Conservation (phyloP, 2,888 invertebrate species). For the Fragum fragum region DNA sequence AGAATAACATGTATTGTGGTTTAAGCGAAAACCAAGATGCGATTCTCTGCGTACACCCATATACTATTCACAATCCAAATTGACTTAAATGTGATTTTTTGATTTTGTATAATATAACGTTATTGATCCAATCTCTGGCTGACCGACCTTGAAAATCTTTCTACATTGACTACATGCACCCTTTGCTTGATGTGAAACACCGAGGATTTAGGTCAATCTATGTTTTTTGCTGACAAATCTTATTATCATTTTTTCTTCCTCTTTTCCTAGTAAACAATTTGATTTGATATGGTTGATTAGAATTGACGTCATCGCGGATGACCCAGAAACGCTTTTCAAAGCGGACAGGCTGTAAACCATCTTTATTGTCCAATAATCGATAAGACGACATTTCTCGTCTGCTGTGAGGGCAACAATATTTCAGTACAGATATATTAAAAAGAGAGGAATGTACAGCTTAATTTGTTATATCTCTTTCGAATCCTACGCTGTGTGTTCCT, state of each 20-base stretch:
- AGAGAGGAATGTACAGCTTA: no score
- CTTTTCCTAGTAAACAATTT: conserved; percentile 6
- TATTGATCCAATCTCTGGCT: no score
- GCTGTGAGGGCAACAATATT: not conserved
- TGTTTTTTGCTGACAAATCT: conserved; percentile 2
- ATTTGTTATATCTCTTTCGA: no score
- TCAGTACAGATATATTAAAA: not conserved
- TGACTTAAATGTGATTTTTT: no score
- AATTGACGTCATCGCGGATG: conserved; percentile 34
- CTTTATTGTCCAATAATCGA: not conserved
- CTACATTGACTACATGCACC: no score
- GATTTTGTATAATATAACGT: no score
- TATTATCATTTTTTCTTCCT: not conserved
- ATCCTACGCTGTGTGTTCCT: no score
- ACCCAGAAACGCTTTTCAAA: conserved; percentile 5
- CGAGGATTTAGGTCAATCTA: not conserved
- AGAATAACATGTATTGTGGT: no score
- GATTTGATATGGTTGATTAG: conserved; percentile 27
- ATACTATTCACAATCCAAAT: no score
- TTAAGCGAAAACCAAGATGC: no score
- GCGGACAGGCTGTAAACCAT: not conserved
- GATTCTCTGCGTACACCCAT: no score
- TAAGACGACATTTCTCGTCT: not conserved
- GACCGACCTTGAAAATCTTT: no score
- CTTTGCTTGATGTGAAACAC: not conserved